Conservation (phyloP, 2,113 vertebrate species). For the Charadrius vociferus region DNA sequence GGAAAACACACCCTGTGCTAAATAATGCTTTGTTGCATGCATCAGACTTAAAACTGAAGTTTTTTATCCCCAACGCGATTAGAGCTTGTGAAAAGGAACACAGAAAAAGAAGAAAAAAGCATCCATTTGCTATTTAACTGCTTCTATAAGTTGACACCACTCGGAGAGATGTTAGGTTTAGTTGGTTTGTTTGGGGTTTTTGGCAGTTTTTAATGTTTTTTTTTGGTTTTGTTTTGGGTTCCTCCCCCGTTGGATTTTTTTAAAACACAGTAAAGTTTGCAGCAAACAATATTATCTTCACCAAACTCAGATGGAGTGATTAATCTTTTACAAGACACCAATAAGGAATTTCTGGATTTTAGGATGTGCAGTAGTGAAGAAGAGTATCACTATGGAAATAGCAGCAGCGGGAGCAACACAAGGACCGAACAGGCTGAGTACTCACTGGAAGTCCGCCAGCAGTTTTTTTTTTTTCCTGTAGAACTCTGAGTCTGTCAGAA, state of each 20-base stretch:
- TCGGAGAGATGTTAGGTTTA: background rate
- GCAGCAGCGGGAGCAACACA: background rate
- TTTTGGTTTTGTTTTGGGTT: background rate
- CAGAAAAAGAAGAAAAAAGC: background rate
- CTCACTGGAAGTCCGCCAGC: background rate
- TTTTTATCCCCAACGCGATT: background rate
- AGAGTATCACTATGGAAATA: background rate
- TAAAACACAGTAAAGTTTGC: background rate
- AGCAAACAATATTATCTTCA: background rate
- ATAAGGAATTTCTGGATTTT: background rate
- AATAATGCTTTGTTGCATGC: background rate
- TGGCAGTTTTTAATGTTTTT: background rate
- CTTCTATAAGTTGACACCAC: background rate
- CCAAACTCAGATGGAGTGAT: background rate
- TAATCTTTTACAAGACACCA: background rate
- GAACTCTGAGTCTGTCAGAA: background rate
- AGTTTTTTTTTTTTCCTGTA: background rate
- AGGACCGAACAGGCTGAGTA: background rate
- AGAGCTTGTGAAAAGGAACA: background rate
- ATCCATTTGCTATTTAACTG: background rate
- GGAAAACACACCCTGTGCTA: conserved; percentile 1
- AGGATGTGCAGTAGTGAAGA: background rate
- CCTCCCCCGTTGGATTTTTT: background rate
- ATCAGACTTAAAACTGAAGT: background rate
- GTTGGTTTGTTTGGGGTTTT: background rate